Base-by-base conservation (phyloP, 2,113 vertebrate species). In the Dipodomys merriami region DNA sequence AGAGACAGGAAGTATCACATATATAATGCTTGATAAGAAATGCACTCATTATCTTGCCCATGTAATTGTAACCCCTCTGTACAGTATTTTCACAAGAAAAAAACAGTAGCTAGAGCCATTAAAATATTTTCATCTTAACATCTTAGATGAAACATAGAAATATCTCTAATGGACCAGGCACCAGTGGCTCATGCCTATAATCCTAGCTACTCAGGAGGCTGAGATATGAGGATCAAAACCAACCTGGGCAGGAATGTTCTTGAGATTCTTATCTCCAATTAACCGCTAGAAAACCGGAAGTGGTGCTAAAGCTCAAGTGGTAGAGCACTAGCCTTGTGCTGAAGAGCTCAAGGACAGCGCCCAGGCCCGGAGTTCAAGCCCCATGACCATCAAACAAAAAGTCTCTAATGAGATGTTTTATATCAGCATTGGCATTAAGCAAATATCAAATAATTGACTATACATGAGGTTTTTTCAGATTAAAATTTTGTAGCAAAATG, bases 391-490 rank as follows among this genome's bases (percentile, higher is more conserved):
- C 39, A 39, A 6, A 39, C 39, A 39, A 39, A 39, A 39, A 4
- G 39, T 68, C 94, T 92, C 60, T 74, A 86, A 82, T 49, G 3
- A 90, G 57, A 84, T 44, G 3, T 11, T 89, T 83, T 83, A 79
- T 67, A 69, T 22, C 29, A 33, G 33, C 19, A 94, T 74, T 92
- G 22, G 3, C 62, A n/a, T 53, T 68, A 53, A 67, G 65, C 5
- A 88, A 93, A 72, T 91, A 64, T n/a, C 67, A 86, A 89, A 57
- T 85, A 53, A 76, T 53, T 77, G 22, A 86, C 2, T 64, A 30
- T 13, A 89, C 19, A 81, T 2, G 6, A 71, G 20, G 39, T 74
- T 69, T 87, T 2, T 25, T 77, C 33, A 81, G 44, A 67, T 83
- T 46, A 86, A 23, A 82, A 65, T 46, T 12, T 29, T 89, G 7